Base-by-base conservation (phyloP, 2,797 vertebrate genomes). In the Neopelma chrysocephalum region DNA sequence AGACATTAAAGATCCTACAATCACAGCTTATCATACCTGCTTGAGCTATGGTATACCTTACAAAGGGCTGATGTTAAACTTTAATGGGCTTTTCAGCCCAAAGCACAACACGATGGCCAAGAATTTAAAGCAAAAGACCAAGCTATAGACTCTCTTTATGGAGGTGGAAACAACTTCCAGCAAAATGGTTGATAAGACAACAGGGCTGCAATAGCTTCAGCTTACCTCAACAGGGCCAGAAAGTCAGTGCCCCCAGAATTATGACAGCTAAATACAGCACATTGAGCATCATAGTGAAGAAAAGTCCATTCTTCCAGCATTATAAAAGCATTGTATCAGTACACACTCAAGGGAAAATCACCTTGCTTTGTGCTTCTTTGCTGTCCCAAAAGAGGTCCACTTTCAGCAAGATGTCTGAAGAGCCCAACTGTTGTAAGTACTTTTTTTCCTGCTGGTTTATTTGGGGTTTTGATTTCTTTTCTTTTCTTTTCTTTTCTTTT, bases 71-170 rank as follows among this genome's bases (percentile, higher is more conserved):
- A 34, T 38, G 7, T 13, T 29, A 85, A 77, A 62, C 7, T n/a
- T n/a, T n/a, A n/a, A n/a, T n/a, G n/a, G n/a, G 0, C 36, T 65
- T 17, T 4, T 10, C 38, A 85, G 34, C 6, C 32, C 60, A 42
- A 20, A 25, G 32, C 29, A 42, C 23, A 69, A 21, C 7, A 27
- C 0, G 0, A 34, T 7, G 38, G 36, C 13, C 1, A 0, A 9
- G 4, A 25, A 8, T 47, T 76, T 56, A 87, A 81, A 80, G 42
- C 20, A 57, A 65, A 23, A 82, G 20, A 60, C 10, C 15, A 62
- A 54, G 27, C 4, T 32, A 15, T 3, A 54, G 26, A 51, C 18
- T 48, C 8, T 27, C 40, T 79, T 70, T 84, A 32, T 1, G 11
- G 60, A 57, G 14, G 14, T 68, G 15, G 42, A n/a, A 80, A 50